Conservation (phyloP, 37 sponge, comb jelly and placozoan species). For the Chondrosia reniformis region DNA sequence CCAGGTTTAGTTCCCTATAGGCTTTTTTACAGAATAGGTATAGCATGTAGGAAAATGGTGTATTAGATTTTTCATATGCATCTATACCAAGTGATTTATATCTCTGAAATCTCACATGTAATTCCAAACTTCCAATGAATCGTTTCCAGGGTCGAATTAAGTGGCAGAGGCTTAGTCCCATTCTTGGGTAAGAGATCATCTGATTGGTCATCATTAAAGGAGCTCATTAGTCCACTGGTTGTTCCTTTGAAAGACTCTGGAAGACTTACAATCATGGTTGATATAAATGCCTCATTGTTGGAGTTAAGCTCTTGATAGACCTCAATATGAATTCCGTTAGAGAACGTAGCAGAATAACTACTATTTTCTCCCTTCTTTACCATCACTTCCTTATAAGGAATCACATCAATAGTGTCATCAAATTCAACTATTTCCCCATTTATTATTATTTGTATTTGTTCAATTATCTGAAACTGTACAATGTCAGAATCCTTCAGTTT, state of each 20-base stretch:
- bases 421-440: constrained; percentile 34
- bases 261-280: constrained; percentile 3
- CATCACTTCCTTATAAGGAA: constrained; percentile 17
- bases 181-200: constrained; percentile 37
- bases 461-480: constrained; percentile 34
- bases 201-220: constrained; percentile 29
- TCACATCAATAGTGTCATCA: not conserved
- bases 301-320: constrained; percentile 20
- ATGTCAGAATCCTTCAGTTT: constrained; percentile 19
- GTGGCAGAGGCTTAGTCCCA: not conserved
- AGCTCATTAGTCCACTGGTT: constrained; percentile 32
- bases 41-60: too few relatives aligned
- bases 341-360: constrained; percentile 11
- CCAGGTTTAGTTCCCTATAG: too few relatives aligned
- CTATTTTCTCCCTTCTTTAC: constrained; percentile 7
- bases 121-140: constrained; percentile 35
- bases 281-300: constrained; percentile 20
- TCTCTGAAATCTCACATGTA: constrained; percentile 36
- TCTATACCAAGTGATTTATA: too few relatives aligned
- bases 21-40: too few relatives aligned
- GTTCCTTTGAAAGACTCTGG: not conserved
- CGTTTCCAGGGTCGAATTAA: constrained; percentile 22
- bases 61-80: too few relatives aligned
- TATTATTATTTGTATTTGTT: not conserved
- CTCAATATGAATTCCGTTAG: constrained; percentile 2